These are phyloP conservation scores for Diorhabda sublineata DNA, from an alignment of 1,140 invertebrate species.

Conservation along the genomic window DNA sequence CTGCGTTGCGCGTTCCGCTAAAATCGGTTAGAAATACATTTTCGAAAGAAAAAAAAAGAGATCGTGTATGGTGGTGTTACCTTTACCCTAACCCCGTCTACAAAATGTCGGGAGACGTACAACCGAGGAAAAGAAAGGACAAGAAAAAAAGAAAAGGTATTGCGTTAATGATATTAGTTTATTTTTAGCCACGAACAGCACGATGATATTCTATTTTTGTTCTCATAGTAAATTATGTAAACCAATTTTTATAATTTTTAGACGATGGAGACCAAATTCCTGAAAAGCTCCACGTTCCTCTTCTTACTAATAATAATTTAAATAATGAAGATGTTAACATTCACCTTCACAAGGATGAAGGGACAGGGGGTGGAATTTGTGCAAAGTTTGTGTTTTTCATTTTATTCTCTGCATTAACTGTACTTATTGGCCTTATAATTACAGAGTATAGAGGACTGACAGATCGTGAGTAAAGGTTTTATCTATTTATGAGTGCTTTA, in stretches of 20 bases:
- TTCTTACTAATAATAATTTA: constrained; percentile 22
- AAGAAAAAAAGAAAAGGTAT: constrained; percentile 69
- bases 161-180: constrained; percentile 19
- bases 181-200: constrained; percentile 29
- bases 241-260: constrained; percentile 21
- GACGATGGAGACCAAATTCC: constrained; percentile 31
- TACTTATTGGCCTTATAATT: constrained; percentile 71
- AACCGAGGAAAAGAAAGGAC: constrained; percentile 67
- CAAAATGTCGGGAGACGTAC: constrained; percentile 68
- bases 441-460: constrained; percentile 71
- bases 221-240: constrained; percentile 18
- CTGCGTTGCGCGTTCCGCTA: constrained; percentile 11
- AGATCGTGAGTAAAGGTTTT: constrained; percentile 60
- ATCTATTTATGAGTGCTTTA: background rate
- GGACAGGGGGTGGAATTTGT: constrained; percentile 73
- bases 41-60: constrained; percentile 9
- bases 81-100: constrained; percentile 28
- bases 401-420: constrained; percentile 63
- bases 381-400: constrained; percentile 78
- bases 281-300: constrained; percentile 16
- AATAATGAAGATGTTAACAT: constrained; percentile 62
- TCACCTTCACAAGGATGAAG: constrained; percentile 69
- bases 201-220: constrained; percentile 20
- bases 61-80: constrained; percentile 35
- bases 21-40: constrained; percentile 23